A percentile compares a stretch with the other conserved stretches of the same genome.
Evolutionary conservation across 2,113 vertebrate genomes (phyloP).

Genomic region (Prionailurus bengalensis): DNA sequence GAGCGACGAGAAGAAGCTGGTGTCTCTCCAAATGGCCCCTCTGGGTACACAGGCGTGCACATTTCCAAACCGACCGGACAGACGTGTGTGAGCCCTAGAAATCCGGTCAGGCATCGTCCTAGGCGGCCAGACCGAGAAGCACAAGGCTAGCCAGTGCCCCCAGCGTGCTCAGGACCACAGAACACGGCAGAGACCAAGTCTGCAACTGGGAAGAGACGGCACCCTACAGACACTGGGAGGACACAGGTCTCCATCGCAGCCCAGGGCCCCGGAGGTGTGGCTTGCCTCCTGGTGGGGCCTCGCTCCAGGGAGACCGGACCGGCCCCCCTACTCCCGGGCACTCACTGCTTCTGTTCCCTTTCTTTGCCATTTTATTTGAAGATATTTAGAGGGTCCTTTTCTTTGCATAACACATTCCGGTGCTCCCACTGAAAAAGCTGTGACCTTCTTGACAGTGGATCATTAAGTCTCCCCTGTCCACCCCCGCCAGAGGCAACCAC

Average conservation of each 20-base stretch:
- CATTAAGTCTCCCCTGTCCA: neutral
- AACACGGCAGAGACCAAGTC: neutral
- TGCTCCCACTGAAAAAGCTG: neutral
- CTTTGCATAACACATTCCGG: neutral
- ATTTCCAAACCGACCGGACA: neutral
- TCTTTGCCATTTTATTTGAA: neutral
- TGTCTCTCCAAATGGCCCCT: neutral
- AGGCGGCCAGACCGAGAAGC: neutral
- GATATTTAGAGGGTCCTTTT: neutral
- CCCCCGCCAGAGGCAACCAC: neutral
- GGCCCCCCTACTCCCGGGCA: neutral
- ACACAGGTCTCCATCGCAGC: rapidly evolving
- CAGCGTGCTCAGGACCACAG: neutral
- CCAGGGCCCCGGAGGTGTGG: no score
- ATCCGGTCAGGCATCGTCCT: neutral
- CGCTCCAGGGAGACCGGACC: neutral
- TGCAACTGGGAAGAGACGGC: neutral
- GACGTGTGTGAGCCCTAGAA: neutral
- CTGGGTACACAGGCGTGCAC: neutral
- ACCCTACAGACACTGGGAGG: neutral
- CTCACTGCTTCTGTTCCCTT: neutral
- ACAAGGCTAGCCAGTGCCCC: no score
- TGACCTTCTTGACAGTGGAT: neutral
- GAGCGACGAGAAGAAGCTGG: rapidly evolving
- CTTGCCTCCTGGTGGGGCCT: rapidly evolving